Percentiles rank a stretch among this genome's conserved stretches.
phyloP scores from a whole-genome alignment of 1,140 invertebrate species.

The Brachionus rotundiformis region DNA sequence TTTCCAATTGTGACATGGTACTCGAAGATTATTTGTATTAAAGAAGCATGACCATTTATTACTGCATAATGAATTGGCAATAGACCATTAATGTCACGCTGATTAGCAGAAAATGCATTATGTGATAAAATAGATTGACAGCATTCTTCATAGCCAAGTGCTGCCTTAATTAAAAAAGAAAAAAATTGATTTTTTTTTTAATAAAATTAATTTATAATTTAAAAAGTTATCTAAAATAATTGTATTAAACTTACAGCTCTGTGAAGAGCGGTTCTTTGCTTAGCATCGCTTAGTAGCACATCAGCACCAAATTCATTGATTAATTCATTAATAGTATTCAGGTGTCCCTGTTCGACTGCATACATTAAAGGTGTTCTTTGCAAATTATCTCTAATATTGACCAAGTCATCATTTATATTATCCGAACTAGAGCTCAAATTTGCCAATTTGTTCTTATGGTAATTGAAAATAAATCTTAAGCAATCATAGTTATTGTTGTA shows the following conservation, averaged over 20 bases:
- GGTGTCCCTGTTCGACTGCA: conserved; percentile 33
- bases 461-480: conserved; percentile 12
- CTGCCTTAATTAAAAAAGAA: background rate
- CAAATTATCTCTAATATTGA: conserved; percentile 10
- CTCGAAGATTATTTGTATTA: conserved; percentile 24
- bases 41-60: conserved; percentile 10
- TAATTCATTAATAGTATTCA: conserved; percentile 18
- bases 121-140: background rate
- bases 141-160: conserved; percentile 45
- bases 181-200: background rate
- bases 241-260: conserved; percentile 38
- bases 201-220: background rate
- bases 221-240: background rate
- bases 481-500: conserved; percentile 26
- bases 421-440: conserved; percentile 23
- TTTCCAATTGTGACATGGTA: background rate
- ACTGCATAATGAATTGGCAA: conserved; percentile 47
- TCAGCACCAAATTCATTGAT: conserved; percentile 10
- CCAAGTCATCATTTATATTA: conserved; percentile 8
- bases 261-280: conserved; percentile 32
- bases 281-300: conserved; percentile 5
- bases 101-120: conserved; percentile 19
- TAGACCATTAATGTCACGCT: conserved; percentile 15
- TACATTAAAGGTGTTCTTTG: conserved; percentile 47
- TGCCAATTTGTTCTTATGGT: conserved; percentile 18